Evolutionary conservation across 2,113 vertebrate species (phyloP), one percentile per base, ranked within the genome.

Genomic region (Myocastor coypus): DNA sequence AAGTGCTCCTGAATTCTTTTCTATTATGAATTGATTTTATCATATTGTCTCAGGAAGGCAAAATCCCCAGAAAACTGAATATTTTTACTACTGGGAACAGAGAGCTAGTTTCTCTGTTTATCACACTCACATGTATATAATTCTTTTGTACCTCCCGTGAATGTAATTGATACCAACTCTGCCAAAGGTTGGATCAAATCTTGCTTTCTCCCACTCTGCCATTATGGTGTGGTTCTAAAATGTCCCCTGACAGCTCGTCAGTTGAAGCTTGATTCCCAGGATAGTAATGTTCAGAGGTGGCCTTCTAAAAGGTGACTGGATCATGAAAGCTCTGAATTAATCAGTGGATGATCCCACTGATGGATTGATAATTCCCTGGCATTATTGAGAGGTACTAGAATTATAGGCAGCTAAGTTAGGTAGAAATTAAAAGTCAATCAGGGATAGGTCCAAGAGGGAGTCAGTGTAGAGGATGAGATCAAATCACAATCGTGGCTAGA

Each of bases 131-230:
- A 50, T 94, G 75, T 71, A 46, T 90, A 87, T 90, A 95, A 93
- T 83, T 37, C 73, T 95, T 98, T 97, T 88, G 92, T 89, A 82
- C 68, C 12, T 5, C 66, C 83, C 40, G 32, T 83, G 96, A 86
- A 93, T 63, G 28, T 80, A 97, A 94, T 96, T 96, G 91, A 94
- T 95, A 96, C 57, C 46, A 66, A 69, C 87, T 96, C 81, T 85
- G 66, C 42, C 64, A 93, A 93, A 4, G 73, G 13, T 28, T 93
- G 55, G 22, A 84, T 40, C 5, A 40, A 96, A 20, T 37, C 77
- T 83, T 66, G 64, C 2, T 68, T 92, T 80, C 46, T 5, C 22
- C 68, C 40, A 77, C 26, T 22, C 40, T 1, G 6, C 26, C 73
- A 46, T 46, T 32, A 32, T 78, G 42, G 75, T 32, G 30, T 50